Percentiles rank a stretch among this genome's conserved stretches.
Conservation (phyloP, 2,797 vertebrate genomes). For the Orientallactaga sibirica region DNA sequence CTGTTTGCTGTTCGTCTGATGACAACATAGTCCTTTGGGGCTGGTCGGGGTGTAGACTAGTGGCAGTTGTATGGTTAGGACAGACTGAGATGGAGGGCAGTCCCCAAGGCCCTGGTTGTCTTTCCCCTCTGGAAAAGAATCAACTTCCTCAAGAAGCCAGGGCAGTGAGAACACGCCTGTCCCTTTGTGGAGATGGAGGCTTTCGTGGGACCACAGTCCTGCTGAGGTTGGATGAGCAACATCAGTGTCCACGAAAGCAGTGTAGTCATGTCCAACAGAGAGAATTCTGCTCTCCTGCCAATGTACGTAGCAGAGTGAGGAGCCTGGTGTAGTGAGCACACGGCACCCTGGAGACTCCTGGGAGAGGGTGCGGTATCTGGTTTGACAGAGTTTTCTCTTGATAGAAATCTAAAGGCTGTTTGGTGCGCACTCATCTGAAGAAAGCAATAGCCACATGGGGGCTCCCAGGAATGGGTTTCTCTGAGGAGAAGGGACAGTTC, state of each 20-base stretch:
- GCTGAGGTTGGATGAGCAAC: fast-evolving
- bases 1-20: neutral
- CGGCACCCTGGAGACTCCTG: neutral
- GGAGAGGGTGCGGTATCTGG: fast-evolving
- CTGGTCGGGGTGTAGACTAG: neutral
- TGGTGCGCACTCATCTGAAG: neutral
- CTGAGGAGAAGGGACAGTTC: neutral
- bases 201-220: too few species aligned
- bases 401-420: fast-evolving
- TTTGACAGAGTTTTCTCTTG: neutral
- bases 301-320: neutral
- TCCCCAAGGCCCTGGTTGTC: neutral
- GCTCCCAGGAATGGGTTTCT: neutral
- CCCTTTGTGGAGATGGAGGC: neutral
- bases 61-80: neutral
- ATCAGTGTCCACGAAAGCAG: neutral
- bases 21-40: neutral
- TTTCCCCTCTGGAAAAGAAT: neutral
- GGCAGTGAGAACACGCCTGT: too few species aligned
- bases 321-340: fast-evolving
- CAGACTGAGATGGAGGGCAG: slow-evolving; percentile 30
- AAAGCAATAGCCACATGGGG: fast-evolving
- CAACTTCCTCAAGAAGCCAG: too few species aligned
- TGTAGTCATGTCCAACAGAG: neutral
- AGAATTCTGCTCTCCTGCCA: neutral